Evolutionary conservation across 2,113 vertebrate genomes (phyloP).

Genomic region (Uria lomvia): DNA sequence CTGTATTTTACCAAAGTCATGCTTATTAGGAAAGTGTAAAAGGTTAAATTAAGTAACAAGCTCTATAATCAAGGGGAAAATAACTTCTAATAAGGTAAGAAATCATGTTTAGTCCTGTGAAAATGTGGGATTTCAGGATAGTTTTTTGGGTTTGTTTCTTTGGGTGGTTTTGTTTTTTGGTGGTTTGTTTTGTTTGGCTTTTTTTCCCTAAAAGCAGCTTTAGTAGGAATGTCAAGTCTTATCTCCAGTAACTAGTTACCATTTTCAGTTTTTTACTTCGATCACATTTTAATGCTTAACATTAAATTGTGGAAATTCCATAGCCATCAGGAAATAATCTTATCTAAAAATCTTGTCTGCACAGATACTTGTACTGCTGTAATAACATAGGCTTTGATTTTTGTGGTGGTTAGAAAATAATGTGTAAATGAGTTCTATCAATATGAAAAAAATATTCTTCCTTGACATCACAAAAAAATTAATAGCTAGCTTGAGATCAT

Average conservation of each 20-base stretch:
- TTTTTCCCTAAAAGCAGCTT: background rate
- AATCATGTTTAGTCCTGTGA: background rate
- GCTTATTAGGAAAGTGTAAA: background rate
- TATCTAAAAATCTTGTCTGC: background rate
- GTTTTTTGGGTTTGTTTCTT: background rate
- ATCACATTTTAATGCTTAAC: background rate
- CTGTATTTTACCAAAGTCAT: background rate
- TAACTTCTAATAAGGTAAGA: slow-evolving; percentile 16
- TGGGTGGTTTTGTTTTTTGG: background rate
- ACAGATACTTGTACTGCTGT: background rate
- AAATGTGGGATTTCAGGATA: background rate
- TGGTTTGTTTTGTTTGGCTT: no score
- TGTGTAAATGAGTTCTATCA: background rate
- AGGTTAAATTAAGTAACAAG: background rate
- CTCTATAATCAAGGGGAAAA: background rate
- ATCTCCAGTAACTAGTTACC: background rate
- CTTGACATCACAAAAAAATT: background rate
- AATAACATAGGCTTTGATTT: background rate
- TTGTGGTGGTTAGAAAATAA: background rate
- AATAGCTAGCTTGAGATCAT: background rate
- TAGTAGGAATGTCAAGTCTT: background rate
- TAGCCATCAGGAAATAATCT: background rate
- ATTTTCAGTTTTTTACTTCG: background rate
- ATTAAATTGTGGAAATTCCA: background rate
- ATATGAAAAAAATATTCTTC: background rate